Conservation (phyloP, 2,113 vertebrate species). For the Myiozetetes cayanensis region DNA sequence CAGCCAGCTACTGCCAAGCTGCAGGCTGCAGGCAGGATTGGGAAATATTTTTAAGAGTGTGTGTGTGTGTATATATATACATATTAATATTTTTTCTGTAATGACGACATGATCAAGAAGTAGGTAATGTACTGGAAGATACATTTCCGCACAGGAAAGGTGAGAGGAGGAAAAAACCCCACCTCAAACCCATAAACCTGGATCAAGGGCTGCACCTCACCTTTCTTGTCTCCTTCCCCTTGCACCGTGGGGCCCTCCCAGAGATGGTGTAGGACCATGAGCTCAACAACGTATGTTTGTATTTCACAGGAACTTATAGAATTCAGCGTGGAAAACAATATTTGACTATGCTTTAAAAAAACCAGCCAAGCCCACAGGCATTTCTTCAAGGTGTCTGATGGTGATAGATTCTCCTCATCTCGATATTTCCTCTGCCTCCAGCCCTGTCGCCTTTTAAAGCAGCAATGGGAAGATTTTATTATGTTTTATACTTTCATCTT, state of each 20-base stretch:
- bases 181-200: neutral
- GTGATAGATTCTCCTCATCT: neutral
- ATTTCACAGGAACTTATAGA: neutral
- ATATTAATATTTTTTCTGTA: neutral
- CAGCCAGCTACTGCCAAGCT: neutral
- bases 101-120: neutral
- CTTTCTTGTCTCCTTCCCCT: neutral
- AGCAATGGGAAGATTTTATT: neutral
- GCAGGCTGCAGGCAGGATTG: neutral
- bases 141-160: neutral
- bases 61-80: too few relatives aligned
- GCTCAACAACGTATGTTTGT: neutral
- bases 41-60: neutral
- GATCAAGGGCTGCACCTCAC: neutral
- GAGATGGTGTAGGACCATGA: neutral
- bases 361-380: neutral
- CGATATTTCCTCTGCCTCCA: neutral
- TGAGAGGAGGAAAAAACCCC: neutral
- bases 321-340: neutral
- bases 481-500: conserved; percentile 24
- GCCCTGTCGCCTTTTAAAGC: neutral
- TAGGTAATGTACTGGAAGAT: neutral
- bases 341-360: neutral
- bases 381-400: neutral
- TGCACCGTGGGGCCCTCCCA: neutral